phyloP scores from a whole-genome alignment of 2,797 vertebrate species.

The Scyliorhinus canicula region DNA sequence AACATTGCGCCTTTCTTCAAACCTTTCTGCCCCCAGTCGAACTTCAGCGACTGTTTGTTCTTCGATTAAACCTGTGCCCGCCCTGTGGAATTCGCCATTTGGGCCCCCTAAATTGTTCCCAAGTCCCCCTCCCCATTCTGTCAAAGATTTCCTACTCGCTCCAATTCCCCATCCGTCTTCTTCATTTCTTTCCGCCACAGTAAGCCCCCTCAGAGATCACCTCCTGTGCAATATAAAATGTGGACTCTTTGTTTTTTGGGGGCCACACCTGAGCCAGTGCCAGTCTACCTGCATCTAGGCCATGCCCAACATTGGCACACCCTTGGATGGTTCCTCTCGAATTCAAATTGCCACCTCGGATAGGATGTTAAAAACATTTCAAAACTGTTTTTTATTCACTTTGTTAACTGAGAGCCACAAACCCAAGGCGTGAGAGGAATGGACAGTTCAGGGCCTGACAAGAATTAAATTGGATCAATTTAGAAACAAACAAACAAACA shows the following conservation, averaged over 20 bases:
- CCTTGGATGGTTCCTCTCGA: not conserved
- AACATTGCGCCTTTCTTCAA: not conserved
- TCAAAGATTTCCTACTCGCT: not conserved
- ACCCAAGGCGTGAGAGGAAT: not conserved
- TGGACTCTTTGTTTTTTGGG: not conserved
- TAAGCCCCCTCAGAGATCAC: not conserved
- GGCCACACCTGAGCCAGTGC: not conserved
- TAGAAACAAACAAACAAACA: no score
- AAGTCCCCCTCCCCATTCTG: no score
- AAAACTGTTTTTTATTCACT: not conserved
- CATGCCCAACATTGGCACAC: not conserved
- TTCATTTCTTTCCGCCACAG: not conserved
- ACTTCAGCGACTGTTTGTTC: no score
- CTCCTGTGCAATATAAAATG: not conserved
- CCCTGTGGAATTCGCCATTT: not conserved
- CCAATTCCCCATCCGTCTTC: not conserved
- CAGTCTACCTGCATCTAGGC: not conserved
- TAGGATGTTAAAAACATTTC: no score
- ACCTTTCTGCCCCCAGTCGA: not conserved
- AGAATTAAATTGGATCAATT: no score
- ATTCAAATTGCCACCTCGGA: not conserved
- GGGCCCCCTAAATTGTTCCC: no score
- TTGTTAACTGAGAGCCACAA: not conserved
- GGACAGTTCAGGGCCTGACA: not conserved
- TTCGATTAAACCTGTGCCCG: not conserved